Conservation (phyloP, 1,140 invertebrate genomes). For the Euura lappo region DNA sequence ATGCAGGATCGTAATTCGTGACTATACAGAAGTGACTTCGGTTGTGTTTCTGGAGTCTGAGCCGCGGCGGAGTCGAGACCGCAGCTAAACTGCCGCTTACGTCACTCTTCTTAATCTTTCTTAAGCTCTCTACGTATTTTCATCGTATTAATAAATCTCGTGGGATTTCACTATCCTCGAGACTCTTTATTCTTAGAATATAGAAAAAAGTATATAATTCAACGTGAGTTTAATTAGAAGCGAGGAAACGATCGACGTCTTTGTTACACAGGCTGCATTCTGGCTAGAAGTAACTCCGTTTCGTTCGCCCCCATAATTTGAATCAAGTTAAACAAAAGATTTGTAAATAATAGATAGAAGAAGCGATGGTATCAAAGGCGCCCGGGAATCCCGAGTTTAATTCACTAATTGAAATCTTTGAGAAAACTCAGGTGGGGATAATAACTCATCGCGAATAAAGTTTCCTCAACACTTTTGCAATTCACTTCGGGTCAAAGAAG, state of each 20-base stretch:
- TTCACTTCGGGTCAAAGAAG: slow-evolving; percentile 33
- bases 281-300: not conserved
- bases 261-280: too few species aligned
- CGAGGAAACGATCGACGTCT: too few species aligned
- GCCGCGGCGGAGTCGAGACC: not conserved
- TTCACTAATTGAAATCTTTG: slow-evolving; percentile 37
- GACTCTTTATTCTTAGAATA: too few species aligned
- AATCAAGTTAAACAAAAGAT: slow-evolving; percentile 36
- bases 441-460: slow-evolving; percentile 36
- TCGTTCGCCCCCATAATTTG: slow-evolving; percentile 31
- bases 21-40: not conserved
- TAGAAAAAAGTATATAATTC: too few species aligned
- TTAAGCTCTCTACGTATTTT: slow-evolving; percentile 30
- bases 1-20: slow-evolving; percentile 2
- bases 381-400: slow-evolving; percentile 35
- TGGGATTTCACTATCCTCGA: too few species aligned
- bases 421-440: slow-evolving; percentile 21
- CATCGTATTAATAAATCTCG: too few species aligned
- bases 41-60: not conserved
- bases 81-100: slow-evolving; percentile 8
- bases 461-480: slow-evolving; percentile 27
- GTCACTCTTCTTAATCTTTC: slow-evolving; percentile 42
- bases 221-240: too few species aligned
- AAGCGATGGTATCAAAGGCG: slow-evolving; percentile 32
- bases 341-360: slow-evolving; percentile 32